Evolutionary conservation across 2,797 vertebrate species (phyloP).

Genomic region (Intellagama lesueurii): DNA sequence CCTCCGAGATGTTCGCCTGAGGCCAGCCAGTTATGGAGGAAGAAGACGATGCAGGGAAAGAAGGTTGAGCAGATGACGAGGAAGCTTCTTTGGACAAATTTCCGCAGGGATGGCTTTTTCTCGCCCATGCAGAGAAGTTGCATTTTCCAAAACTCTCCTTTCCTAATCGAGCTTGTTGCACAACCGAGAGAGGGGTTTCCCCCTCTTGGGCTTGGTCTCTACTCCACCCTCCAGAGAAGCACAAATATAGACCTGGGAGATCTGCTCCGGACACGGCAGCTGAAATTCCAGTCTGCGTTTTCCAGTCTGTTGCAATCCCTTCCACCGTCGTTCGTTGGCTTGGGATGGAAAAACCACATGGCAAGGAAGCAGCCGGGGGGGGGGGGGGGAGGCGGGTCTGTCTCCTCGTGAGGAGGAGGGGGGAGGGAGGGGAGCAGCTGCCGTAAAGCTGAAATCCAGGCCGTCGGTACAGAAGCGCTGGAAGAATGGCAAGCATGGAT

Average conservation of each 20-base stretch:
- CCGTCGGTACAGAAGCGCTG: not conserved
- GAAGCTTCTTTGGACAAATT: not conserved
- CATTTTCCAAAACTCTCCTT: not conserved
- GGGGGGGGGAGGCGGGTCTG: not conserved
- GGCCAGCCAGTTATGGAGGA: not conserved
- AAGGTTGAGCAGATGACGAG: not conserved
- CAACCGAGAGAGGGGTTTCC: not conserved
- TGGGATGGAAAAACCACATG: not conserved
- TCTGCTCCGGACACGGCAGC: not conserved
- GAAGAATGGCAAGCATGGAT: not conserved
- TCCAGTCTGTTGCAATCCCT: not conserved
- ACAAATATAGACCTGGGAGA: not conserved
- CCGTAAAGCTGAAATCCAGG: not conserved
- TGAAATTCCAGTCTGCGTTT: not conserved
- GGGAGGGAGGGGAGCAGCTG: not conserved
- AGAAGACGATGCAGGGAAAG: no score
- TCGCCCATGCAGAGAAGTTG: not conserved
- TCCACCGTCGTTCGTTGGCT: rapidly evolving
- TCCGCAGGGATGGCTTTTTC: no score
- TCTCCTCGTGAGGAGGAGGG: no score
- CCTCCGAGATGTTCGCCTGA: no score
- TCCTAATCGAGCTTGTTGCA: not conserved
- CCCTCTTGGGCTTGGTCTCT: not conserved
- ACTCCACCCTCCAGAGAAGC: not conserved
- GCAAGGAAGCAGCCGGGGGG: not conserved